Conservation (phyloP, 2,888 invertebrate genomes). For the Stictocephala bisonia region DNA sequence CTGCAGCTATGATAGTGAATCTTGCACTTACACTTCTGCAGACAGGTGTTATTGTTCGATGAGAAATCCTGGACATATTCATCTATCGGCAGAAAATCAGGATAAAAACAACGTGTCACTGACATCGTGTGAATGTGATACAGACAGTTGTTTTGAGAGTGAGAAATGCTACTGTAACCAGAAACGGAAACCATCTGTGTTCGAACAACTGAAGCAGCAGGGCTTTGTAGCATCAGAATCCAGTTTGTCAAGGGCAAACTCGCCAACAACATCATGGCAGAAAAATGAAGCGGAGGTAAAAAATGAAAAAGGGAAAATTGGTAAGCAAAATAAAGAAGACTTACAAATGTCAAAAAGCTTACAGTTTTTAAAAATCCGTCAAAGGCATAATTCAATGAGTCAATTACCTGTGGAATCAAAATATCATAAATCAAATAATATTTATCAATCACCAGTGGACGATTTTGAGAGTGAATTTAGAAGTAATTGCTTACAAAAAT, state of each 20-base stretch:
- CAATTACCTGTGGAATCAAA: background rate
- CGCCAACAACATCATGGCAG: constrained; percentile 58
- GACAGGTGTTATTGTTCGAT: constrained; percentile 90
- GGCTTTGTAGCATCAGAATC: constrained; percentile 66
- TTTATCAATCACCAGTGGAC: constrained; percentile 22
- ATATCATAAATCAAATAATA: constrained; percentile 9
- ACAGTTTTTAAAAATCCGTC: constrained; percentile 63
- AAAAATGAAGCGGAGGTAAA: constrained; percentile 53
- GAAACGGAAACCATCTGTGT: constrained; percentile 60
- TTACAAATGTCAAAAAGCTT: constrained; percentile 63
- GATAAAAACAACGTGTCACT: constrained; percentile 39
- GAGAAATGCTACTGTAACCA: constrained; percentile 85
- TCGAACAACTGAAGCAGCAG: constrained; percentile 67
- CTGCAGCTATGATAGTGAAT: constrained; percentile 86
- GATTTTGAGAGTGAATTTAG: constrained; percentile 7
- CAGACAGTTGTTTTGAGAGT: constrained; percentile 87
- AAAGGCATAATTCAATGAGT: constrained; percentile 9
- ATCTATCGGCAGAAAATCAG: background rate
- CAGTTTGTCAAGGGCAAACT: constrained; percentile 59
- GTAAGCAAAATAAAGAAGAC: constrained; percentile 59
- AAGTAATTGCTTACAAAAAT: background rate
- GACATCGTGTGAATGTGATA: constrained; percentile 77
- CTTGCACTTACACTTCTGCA: constrained; percentile 79
- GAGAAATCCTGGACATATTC: constrained; percentile 62
- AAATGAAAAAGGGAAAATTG: constrained; percentile 50